Evolutionary conservation across 2,888 invertebrate species (phyloP).

Genomic region (Drosophila quasianomalipes): DNA sequence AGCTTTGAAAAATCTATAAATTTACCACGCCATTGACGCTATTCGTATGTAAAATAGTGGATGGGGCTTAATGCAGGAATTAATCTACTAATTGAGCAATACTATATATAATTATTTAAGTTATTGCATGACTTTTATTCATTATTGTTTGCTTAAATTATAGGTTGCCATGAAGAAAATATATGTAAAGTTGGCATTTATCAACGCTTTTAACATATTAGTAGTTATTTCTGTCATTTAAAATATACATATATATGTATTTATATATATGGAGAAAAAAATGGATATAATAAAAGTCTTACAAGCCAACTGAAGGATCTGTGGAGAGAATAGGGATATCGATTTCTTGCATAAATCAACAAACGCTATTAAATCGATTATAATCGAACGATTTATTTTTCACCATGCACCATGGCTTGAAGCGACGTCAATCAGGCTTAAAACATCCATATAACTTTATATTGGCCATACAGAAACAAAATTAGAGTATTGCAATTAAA

Average conservation of each 20-base stretch:
- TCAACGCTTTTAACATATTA: neutral
- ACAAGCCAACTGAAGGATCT: too few relatives aligned
- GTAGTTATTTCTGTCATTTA: neutral
- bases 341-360: neutral
- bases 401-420: neutral
- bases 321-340: too few relatives aligned
- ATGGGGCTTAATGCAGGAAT: neutral
- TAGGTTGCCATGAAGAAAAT: neutral
- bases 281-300: neutral
- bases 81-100: neutral
- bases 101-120: neutral
- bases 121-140: neutral
- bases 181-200: neutral
- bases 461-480: neutral
- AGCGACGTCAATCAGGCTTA: neutral
- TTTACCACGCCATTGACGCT: neutral
- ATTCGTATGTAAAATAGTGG: neutral
- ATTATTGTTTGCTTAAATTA: neutral
- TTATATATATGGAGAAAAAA: too few relatives aligned
- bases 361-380: neutral
- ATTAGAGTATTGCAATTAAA: neutral
- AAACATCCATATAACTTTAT: neutral
- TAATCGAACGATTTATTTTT: neutral
- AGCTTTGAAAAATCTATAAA: slow-evolving; percentile 25
- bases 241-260: neutral